Percentiles rank a stretch among this genome's conserved stretches.
phyloP scores from a whole-genome alignment of 2,113 vertebrate genomes.

The Phyllopteryx taeniolatus region DNA sequence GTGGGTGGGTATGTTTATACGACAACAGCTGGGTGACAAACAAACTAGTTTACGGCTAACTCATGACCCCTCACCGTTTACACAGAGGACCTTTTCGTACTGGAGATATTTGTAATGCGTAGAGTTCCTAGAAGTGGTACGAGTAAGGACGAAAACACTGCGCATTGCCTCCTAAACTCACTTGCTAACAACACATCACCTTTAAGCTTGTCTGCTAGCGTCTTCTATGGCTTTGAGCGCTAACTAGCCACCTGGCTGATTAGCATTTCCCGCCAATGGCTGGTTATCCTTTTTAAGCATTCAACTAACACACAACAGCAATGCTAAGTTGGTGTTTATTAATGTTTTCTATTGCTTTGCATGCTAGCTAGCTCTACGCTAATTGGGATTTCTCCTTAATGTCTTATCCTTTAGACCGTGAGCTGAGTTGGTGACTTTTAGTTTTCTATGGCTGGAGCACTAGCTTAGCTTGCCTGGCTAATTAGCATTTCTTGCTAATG shows the following conservation, averaged over 20 bases:
- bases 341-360: too few relatives aligned
- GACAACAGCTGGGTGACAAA: slow-evolving; percentile 26
- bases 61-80: slow-evolving; percentile 27
- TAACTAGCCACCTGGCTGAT: background rate
- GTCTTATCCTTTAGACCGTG: too few relatives aligned
- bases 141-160: background rate
- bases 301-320: background rate
- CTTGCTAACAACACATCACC: background rate
- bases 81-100: slow-evolving; percentile 28
- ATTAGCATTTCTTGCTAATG: too few relatives aligned
- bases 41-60: slow-evolving; percentile 50
- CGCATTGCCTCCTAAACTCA: background rate
- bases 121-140: background rate
- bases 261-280: background rate
- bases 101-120: background rate
- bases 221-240: background rate
- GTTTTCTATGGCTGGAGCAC: too few relatives aligned
- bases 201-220: background rate
- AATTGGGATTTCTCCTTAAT: background rate
- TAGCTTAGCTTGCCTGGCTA: too few relatives aligned
- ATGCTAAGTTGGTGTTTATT: too few relatives aligned
- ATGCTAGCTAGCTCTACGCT: too few relatives aligned
- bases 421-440: too few relatives aligned
- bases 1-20: slow-evolving; percentile 30
- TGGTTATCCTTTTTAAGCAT: background rate